A percentile compares a stretch with the other conserved stretches of the same genome.
Conservation (phyloP, 2,113 vertebrate species). For the Scomber scombrus region DNA sequence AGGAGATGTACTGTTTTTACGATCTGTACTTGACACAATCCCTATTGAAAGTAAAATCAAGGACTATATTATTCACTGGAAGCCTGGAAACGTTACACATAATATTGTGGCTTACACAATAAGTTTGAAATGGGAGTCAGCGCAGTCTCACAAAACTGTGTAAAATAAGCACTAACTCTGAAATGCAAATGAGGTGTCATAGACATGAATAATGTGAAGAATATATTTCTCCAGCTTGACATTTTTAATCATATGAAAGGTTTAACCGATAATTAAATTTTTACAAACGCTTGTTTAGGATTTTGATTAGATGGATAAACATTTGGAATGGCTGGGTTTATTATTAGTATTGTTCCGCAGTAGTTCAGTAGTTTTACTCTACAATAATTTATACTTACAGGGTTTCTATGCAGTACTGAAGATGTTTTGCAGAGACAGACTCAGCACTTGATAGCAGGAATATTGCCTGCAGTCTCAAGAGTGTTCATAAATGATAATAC, state of each 20-base stretch:
- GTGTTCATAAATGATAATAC: background rate
- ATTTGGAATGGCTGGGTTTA: background rate
- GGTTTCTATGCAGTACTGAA: background rate
- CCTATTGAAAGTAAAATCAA: background rate
- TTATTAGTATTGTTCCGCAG: background rate
- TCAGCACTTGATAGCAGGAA: no score
- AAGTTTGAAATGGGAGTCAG: background rate
- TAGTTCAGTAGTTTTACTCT: background rate
- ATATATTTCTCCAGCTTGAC: background rate
- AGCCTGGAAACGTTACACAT: background rate
- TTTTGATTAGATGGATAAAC: background rate
- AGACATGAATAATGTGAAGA: background rate
- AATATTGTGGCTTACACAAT: background rate
- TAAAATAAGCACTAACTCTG: constrained; percentile 33
- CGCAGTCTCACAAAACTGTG: background rate
- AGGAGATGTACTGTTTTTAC: constrained; percentile 1
- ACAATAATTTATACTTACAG: background rate
- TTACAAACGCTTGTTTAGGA: background rate
- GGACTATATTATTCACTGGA: background rate
- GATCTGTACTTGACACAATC: background rate
- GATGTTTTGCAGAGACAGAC: no score
- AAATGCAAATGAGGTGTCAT: background rate
- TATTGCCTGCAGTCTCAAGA: background rate
- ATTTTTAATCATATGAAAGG: background rate
- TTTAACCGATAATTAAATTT: background rate